These are phyloP conservation scores for Liolophura sinensis DNA, from an alignment of 1,140 invertebrate genomes.

Conservation along the genomic window DNA sequence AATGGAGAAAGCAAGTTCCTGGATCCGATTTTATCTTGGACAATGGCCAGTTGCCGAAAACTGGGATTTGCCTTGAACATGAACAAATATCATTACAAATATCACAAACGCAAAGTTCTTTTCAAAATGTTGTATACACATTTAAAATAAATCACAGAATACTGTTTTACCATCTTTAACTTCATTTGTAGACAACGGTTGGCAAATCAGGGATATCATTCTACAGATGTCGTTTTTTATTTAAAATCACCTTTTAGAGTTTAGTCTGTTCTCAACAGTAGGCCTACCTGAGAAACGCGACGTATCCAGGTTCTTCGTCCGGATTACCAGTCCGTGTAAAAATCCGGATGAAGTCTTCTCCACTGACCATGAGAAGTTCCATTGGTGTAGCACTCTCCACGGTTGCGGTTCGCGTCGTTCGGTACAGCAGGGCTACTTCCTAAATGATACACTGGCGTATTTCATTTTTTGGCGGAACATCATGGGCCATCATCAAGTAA, in stretches of 20 bases:
- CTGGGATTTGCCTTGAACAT: conserved; percentile 29
- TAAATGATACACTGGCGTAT: conserved; percentile 7
- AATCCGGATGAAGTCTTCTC: conserved; percentile 52
- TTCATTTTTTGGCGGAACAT: not conserved
- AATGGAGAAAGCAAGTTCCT: conserved; percentile 40
- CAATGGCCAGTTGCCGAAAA: conserved; percentile 38
- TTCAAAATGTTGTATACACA: too few species aligned
- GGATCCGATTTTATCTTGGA: conserved; percentile 37
- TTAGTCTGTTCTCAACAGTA: not conserved
- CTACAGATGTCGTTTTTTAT: too few species aligned
- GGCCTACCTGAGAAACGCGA: conserved; percentile 40
- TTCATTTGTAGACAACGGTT: too few species aligned
- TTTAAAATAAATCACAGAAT: too few species aligned
- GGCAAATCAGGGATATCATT: too few species aligned
- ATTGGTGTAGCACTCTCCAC: conserved; percentile 45
- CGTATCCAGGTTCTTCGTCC: conserved; percentile 41
- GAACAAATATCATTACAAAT: too few species aligned
- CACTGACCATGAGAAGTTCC: conserved; percentile 47
- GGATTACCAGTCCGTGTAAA: conserved; percentile 45
- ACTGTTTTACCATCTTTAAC: too few species aligned
- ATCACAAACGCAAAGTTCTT: too few species aligned
- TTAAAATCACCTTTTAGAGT: too few species aligned
- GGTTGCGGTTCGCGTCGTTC: conserved; percentile 47
- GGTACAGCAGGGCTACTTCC: conserved; percentile 51
- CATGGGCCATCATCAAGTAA: not conserved